Evolutionary conservation across 2,888 invertebrate genomes (phyloP).

Genomic region (Eilema sororculum): DNA sequence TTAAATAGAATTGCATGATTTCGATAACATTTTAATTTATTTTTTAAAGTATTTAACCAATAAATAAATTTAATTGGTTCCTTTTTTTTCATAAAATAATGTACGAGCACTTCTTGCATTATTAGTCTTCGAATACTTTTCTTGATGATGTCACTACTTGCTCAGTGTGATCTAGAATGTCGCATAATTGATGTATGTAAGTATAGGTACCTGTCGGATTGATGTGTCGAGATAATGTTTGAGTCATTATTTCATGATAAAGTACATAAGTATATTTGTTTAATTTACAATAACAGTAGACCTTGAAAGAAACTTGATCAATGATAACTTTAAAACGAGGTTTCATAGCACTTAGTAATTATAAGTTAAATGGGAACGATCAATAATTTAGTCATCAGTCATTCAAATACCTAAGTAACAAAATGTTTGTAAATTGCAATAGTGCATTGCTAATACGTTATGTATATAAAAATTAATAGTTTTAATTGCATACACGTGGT

Average conservation of each 20-base stretch:
- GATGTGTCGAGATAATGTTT: slow-evolving; percentile 37
- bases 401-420: neutral
- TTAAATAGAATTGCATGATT: neutral
- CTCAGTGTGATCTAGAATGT: slow-evolving; percentile 39
- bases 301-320: neutral
- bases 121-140: slow-evolving; percentile 32
- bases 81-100: slow-evolving; percentile 27
- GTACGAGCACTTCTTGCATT: slow-evolving; percentile 19
- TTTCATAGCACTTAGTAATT: neutral
- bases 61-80: neutral
- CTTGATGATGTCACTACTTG: slow-evolving; percentile 46
- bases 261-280: neutral
- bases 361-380: neutral
- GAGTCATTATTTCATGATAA: slow-evolving; percentile 24
- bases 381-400: neutral
- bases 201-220: slow-evolving; percentile 24
- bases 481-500: neutral
- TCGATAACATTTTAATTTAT: neutral
- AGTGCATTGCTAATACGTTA: neutral
- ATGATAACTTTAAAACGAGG: neutral
- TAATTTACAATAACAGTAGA: neutral
- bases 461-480: neutral
- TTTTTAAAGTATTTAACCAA: neutral
- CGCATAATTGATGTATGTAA: slow-evolving; percentile 40
- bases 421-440: neutral